Percentiles rank a stretch among this genome's conserved stretches.
These are phyloP conservation scores for silkworm (Bombyx mori) DNA, from an alignment of 1,140 invertebrate genomes.

Conservation along the genomic window DNA sequence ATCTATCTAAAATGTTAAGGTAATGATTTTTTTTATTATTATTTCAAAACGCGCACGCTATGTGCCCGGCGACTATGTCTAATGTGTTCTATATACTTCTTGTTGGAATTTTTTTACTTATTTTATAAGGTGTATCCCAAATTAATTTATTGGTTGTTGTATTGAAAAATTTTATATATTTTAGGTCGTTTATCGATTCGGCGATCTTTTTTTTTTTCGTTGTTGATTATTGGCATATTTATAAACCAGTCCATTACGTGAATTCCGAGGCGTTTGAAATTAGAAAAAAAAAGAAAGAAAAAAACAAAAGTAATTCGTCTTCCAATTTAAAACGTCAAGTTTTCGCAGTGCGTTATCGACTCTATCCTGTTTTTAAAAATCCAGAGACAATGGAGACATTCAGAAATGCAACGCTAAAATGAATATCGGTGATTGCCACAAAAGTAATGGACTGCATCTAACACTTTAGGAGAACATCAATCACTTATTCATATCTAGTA, in stretches of 20 bases:
- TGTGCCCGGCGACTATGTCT: conserved; percentile 43
- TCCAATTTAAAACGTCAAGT: conserved; percentile 25
- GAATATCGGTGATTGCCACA: not conserved
- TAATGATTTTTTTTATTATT: conserved; percentile 29
- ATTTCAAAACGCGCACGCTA: conserved; percentile 29
- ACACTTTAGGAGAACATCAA: conserved; percentile 20
- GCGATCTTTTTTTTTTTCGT: conserved; percentile 10
- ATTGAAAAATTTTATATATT: conserved; percentile 64
- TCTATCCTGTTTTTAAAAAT: no score
- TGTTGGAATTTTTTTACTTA: conserved; percentile 71
- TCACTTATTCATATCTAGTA: conserved; percentile 24
- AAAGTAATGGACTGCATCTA: conserved; percentile 47
- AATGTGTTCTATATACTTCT: conserved; percentile 70
- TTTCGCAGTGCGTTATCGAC: no score
- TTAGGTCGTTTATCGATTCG: not conserved
- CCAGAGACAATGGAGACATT: no score
- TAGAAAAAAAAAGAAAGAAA: no score
- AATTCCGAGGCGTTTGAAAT: no score
- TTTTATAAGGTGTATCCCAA: conserved; percentile 67
- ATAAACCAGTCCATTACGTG: conserved; percentile 53
- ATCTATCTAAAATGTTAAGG: conserved; percentile 59
- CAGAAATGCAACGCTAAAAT: no score
- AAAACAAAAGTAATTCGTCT: conserved; percentile 32
- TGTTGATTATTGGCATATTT: conserved; percentile 51
- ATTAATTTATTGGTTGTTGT: conserved; percentile 72